These are phyloP conservation scores for Orthosia gothica DNA, from an alignment of 2,888 invertebrate species.

Conservation along the genomic window DNA sequence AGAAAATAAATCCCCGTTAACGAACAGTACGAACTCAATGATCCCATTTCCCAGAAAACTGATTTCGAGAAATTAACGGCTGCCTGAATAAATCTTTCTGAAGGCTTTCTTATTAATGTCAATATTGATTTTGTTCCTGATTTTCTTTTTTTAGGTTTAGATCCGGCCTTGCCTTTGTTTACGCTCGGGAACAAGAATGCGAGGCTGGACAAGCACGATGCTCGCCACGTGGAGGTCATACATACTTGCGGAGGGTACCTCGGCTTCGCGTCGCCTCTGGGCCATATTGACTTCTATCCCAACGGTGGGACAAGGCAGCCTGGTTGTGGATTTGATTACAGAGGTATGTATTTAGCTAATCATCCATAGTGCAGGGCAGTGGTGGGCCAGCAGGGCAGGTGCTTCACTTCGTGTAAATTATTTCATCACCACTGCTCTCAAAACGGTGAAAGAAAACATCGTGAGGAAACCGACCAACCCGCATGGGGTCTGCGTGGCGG, in stretches of 20 bases:
- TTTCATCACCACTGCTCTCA: too few relatives aligned
- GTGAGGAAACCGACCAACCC: too few relatives aligned
- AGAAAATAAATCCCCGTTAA: constrained; percentile 12
- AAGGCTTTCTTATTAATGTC: background rate
- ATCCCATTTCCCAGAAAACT: constrained; percentile 18
- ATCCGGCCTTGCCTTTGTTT: constrained; percentile 92
- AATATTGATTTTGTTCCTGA: constrained; percentile 13
- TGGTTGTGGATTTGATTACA: constrained; percentile 90
- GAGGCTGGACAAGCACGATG: constrained; percentile 91
- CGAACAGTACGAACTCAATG: constrained; percentile 3
- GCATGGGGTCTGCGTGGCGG: too few relatives aligned
- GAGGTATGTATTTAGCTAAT: constrained; percentile 78
- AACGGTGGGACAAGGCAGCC: constrained; percentile 92
- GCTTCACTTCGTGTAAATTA: too few relatives aligned
- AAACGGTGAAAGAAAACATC: too few relatives aligned
- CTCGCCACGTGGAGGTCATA: constrained; percentile 92
- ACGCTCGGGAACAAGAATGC: constrained; percentile 89
- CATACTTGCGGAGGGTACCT: constrained; percentile 92
- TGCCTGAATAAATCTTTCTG: constrained; percentile 23
- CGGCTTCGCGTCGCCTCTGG: constrained; percentile 91
- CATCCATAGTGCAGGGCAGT: too few relatives aligned
- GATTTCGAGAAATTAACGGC: constrained; percentile 17
- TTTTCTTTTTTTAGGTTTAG: constrained; percentile 84
- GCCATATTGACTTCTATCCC: constrained; percentile 93
- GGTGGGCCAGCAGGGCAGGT: too few relatives aligned